Percentiles rank a stretch among this genome's conserved stretches.
Evolutionary conservation across 2,888 invertebrate species (phyloP).

Genomic region (Nycteola revayana): DNA sequence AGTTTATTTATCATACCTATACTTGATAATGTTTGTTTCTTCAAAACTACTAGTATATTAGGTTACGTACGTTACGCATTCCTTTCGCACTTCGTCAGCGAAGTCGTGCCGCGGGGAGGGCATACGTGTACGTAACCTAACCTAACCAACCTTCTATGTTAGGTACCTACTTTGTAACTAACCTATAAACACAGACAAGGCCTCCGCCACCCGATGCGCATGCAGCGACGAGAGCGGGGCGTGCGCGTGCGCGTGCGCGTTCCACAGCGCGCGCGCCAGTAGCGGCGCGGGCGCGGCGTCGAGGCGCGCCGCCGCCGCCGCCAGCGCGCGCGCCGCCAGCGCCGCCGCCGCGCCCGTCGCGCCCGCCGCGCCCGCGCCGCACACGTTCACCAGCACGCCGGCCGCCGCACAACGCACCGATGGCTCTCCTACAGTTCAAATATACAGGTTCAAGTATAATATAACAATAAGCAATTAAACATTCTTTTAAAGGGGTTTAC

Average conservation of each 20-base stretch:
- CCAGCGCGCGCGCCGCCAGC: constrained; percentile 47
- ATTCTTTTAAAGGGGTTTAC: too few species aligned
- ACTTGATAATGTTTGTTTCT: too few species aligned
- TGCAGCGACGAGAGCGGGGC: constrained; percentile 40
- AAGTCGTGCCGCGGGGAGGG: too few species aligned
- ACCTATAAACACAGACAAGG: constrained; percentile 87
- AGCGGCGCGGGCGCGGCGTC: constrained; percentile 46
- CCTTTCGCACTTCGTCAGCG: too few species aligned
- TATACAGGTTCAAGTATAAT: neutral
- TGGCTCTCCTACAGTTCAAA: constrained; percentile 78
- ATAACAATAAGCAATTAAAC: too few species aligned
- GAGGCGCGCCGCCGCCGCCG: constrained; percentile 33
- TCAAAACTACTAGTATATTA: too few species aligned
- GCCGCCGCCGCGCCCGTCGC: constrained; percentile 71
- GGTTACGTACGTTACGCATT: too few species aligned
- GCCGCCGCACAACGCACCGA: constrained; percentile 88
- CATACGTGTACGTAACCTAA: too few species aligned
- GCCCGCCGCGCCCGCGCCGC: constrained; percentile 63
- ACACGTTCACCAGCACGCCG: constrained; percentile 91
- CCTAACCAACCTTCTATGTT: too few species aligned
- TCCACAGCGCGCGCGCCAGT: constrained; percentile 53
- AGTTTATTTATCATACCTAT: too few species aligned
- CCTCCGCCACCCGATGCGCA: constrained; percentile 50
- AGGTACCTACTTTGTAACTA: constrained; percentile 57
- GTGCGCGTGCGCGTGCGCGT: constrained; percentile 54